Conservation (phyloP, 2,113 vertebrate species). For the Macquaria australasica region DNA sequence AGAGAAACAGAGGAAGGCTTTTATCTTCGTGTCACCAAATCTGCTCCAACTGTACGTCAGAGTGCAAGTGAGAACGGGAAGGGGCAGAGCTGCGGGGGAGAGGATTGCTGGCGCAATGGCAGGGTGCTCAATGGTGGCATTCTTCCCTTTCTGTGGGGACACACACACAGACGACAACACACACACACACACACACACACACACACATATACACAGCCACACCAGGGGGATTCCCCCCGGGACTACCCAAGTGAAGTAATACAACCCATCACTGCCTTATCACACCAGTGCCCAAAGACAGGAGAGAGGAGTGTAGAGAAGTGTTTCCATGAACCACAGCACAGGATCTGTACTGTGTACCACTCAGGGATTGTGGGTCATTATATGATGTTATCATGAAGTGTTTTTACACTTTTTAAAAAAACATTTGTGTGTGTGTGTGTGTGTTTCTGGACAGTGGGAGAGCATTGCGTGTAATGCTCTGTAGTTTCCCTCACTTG, state of each 20-base stretch:
- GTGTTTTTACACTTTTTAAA: conserved; percentile 40
- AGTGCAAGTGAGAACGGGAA: conserved; percentile 75
- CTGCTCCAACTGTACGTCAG: conserved; percentile 84
- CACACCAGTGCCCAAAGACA: conserved; percentile 83
- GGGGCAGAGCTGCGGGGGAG: conserved; percentile 66
- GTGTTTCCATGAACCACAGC: conserved; percentile 64
- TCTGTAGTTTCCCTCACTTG: conserved; percentile 33
- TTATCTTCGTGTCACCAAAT: conserved; percentile 85
- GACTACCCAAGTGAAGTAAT: conserved; percentile 76
- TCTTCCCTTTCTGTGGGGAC: conserved; percentile 74
- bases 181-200: conserved; percentile 3
- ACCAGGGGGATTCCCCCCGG: conserved; percentile 78
- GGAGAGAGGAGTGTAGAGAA: conserved; percentile 68
- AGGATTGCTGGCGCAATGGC: conserved; percentile 73
- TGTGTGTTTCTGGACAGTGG: conserved; percentile 7
- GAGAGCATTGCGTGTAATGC: conserved; percentile 5
- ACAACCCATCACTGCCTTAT: conserved; percentile 80
- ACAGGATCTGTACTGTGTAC: conserved; percentile 66
- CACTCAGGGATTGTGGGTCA: conserved; percentile 52
- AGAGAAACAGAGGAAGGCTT: conserved; percentile 84
- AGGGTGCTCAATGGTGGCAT: conserved; percentile 79
- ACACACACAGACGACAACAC: conserved; percentile 57
- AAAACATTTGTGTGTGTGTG: background rate
- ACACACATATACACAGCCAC: conserved; percentile 32
- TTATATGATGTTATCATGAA: conserved; percentile 50